Percentiles rank a stretch among this genome's conserved stretches.
Conservation (phyloP, 2,113 vertebrate genomes). For the Hypanus sabinus region DNA sequence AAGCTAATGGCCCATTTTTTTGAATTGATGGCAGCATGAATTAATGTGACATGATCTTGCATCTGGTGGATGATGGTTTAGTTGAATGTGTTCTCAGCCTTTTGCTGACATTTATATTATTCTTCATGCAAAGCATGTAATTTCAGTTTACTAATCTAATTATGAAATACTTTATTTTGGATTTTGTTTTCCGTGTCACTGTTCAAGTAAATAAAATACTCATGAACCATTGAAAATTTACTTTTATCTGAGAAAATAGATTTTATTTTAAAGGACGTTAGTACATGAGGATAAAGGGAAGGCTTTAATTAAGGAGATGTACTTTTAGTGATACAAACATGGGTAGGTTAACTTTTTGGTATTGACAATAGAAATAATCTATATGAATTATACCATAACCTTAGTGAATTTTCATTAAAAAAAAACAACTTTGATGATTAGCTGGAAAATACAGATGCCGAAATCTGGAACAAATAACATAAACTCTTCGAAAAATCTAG, state of each 20-base stretch:
- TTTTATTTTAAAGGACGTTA: too few species aligned
- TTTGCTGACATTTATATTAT: conserved; percentile 16
- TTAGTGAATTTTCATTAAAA: background rate
- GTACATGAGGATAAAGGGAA: background rate
- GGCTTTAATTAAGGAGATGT: background rate
- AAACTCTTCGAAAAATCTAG: too few species aligned
- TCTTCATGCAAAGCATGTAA: background rate
- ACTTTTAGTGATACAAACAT: background rate
- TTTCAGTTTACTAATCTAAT: background rate
- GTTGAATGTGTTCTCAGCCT: background rate
- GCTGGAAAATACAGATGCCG: background rate
- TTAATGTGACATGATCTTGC: background rate
- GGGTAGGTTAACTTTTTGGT: background rate
- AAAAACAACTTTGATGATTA: background rate
- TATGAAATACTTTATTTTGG: background rate
- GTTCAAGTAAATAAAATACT: background rate
- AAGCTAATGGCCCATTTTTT: conserved; percentile 6
- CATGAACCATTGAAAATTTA: background rate
- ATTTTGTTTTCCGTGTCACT: background rate
- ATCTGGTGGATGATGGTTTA: conserved; percentile 16
- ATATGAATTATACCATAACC: background rate
- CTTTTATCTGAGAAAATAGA: background rate
- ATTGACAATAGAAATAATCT: background rate
- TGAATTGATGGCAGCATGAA: conserved; percentile 26
- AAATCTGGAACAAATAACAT: too few species aligned